Percentiles rank a stretch among this genome's conserved stretches.
Evolutionary conservation across 2,113 vertebrate species (phyloP).

Genomic region (Neopipo cinnamomea): DNA sequence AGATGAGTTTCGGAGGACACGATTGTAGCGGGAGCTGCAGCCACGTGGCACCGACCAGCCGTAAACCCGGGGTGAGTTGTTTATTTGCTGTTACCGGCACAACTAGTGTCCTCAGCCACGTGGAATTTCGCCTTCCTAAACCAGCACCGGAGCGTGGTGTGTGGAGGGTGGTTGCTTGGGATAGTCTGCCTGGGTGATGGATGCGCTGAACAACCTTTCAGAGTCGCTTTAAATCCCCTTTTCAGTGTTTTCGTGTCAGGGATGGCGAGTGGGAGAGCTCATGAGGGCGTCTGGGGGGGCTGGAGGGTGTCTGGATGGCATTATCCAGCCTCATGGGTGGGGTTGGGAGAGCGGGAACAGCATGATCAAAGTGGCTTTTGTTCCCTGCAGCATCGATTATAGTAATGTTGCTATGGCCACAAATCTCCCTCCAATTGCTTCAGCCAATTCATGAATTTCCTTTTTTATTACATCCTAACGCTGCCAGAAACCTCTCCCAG

Average conservation of each 20-base stretch:
- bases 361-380: slow-evolving; percentile 14
- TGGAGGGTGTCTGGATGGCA: not conserved
- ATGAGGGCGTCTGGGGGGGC: not conserved
- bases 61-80: not conserved
- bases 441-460: slow-evolving; percentile 45
- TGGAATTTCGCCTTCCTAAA: not conserved
- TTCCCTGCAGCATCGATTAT: not conserved
- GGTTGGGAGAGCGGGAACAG: not conserved
- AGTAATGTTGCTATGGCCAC: slow-evolving; percentile 64
- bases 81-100: not conserved
- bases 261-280: not conserved
- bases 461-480: slow-evolving; percentile 13
- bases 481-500: not conserved
- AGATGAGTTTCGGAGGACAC: not conserved
- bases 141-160: not conserved
- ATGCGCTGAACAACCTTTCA: not conserved
- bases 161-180: not conserved
- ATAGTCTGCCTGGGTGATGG: accelerated
- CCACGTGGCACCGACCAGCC: not conserved
- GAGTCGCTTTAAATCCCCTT: not conserved
- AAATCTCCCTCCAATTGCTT: slow-evolving; percentile 33
- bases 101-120: not conserved
- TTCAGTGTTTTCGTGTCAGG: not conserved
- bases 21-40: not conserved
- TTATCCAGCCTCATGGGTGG: not conserved